Base-by-base conservation (phyloP, 1,140 invertebrate species). In the Atta texana region DNA sequence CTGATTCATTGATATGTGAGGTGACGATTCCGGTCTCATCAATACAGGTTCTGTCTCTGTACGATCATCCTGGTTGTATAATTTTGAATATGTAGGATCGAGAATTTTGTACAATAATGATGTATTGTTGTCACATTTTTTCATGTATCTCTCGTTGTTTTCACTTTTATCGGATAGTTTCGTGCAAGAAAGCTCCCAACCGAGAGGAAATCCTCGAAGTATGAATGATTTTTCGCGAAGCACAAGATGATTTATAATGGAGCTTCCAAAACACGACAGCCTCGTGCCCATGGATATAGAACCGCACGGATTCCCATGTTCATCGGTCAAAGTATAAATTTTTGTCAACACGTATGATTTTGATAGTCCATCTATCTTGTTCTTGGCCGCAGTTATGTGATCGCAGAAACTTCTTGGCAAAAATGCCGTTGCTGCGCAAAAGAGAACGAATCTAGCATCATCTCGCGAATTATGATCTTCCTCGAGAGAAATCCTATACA, bases 231-330 rank as follows among this genome's bases (percentile, higher is more conserved):
- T 89, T 0, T 85, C 82, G 14, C 10, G 63, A 4, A 92, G 49
- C 21, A 71, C 24, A 7, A 92, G 85, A 3, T 88, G 76, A 18
- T 89, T 86, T 14, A 91, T 74, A 51, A 91, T 89, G 0, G 88
- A 78, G 10, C 92, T 92, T 6, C 93, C 93, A 57, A 91, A 91
- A 81, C 89, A 92, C 1, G 93, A 92, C 7, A 94, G 39, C 34
- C 90, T 78, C 3, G 93, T 14, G 18, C 88, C 87, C 16, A 93
- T 77, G 8, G 75, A 87, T 5, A 94, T 90, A 0, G 53, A 90
- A 24, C 92, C 94, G 39, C 84, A 86, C 0, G 69, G 57, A 3
- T 87, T 72, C 0, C 81, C 78, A 14, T 71, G 12, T 3, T 69
- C 16, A 39, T 92, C 89, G 34, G 61, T 63, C 18, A 94, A 66